phyloP scores from a whole-genome alignment of 2,888 invertebrate genomes.

The Tenthredo notha region DNA sequence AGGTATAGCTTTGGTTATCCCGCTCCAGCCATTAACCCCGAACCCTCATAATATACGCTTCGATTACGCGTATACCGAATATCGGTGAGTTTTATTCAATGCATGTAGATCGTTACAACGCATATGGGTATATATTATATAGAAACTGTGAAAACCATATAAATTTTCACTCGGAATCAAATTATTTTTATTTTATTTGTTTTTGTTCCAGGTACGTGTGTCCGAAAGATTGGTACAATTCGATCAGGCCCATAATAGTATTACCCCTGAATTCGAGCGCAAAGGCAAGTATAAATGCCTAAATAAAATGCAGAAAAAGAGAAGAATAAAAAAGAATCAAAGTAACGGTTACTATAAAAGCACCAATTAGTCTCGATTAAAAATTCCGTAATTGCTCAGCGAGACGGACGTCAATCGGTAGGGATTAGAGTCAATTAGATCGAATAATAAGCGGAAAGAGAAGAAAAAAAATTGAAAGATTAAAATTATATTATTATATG shows the following conservation, averaged over 20 bases:
- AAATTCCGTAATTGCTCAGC: not conserved
- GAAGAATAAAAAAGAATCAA: not conserved
- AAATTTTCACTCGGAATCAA: not conserved
- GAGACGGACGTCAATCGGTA: conserved; percentile 5
- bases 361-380: conserved; percentile 32
- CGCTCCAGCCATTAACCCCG: conserved; percentile 43
- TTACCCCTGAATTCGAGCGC: not conserved
- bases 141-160: not conserved
- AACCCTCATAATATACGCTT: conserved; percentile 46
- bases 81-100: conserved; percentile 2
- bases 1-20: conserved; percentile 48
- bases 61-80: conserved; percentile 32
- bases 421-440: conserved; percentile 27
- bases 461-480: not conserved
- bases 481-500: conserved; percentile 42
- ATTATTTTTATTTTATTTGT: not conserved
- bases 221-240: not conserved
- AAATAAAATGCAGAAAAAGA: not conserved
- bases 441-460: conserved; percentile 1
- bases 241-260: conserved; percentile 15
- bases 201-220: conserved; percentile 41
- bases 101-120: not conserved
- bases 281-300: conserved; percentile 7
- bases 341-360: conserved; percentile 16
- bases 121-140: not conserved